Base-by-base conservation (phyloP, 2,888 invertebrate species). In the Nomada ferruginata region DNA sequence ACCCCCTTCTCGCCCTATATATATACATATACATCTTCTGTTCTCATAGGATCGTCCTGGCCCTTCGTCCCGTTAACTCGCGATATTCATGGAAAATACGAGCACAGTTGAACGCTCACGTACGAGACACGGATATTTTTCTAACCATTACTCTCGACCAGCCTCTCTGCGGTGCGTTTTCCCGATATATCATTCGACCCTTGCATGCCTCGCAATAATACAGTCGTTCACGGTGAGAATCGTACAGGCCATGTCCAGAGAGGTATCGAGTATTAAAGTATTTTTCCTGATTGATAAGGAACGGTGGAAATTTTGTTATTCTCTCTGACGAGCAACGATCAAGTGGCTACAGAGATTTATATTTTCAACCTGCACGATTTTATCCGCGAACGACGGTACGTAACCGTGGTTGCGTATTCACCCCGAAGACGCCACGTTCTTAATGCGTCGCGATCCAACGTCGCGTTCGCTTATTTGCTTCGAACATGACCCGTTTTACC, bases 101-200 rank as follows among this genome's bases (percentile, higher is more conserved):
- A 88, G 87, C 87, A 72, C 89, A 91, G 91, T 92, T 90, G 89
- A 91, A 91, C 90, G 90, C 90, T 91, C 90, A 83, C 86, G 84
- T 88, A 87, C 85, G 85, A 36, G 85, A 85, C 86, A 77, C 82
- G 79, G 86, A 89, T 90, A 91, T 90, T 91, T 90, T 90, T 90
- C 86, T 83, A 85, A 83, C 89, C 85, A 87, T 91, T 89, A 87
- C 86, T 87, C 84, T 84, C 75, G 47, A 72, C 44, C 59, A 7
- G 11, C 11, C 26, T 11, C 36, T 20, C 10, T n/a, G 36, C 15
- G 20, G 36, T 50, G 15, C 29, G 57, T 20, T n/a, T 2, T n/a
- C 5, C 4, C 18, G 7, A 26, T 69, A 36, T 63, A 70, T 64
- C n/a, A 47, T 18, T 15, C 42, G 13, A 7, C 23, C 52, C 20